Base-by-base conservation (phyloP, 2,113 vertebrate genomes). In the Chaetorhynchus papuensis region DNA sequence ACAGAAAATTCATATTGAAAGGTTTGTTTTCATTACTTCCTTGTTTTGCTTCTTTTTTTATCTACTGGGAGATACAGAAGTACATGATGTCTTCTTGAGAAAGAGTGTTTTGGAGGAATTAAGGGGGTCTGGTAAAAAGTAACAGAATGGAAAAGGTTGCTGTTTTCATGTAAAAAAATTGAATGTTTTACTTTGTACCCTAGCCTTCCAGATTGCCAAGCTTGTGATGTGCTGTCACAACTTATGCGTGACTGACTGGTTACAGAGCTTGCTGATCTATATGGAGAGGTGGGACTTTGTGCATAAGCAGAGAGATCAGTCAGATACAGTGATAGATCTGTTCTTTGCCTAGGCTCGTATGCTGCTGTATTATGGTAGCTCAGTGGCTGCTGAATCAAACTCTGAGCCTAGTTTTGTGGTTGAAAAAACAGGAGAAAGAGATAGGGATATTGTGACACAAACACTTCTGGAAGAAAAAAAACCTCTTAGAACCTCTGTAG, bases 231-330 rank as follows among this genome's bases (percentile, higher is more conserved):
- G 78, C 94, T 97, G 97, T 97, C 96, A 98, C 97, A 98, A 97
- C 93, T 97, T 97, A 93, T 68, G 96, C 2, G 12, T 97, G 96
- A 98, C 94, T 98, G 97, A 96, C 94, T 97, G 95, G 96, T 95
- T 97, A 95, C 94, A 95, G 94, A 96, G 97, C 79, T 86, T 68
- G 95, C 97, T 97, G 96, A 97, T 98, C 97, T 98, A 97, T 97
- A 97, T 87, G 96, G 96, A 98, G 96, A 97, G 96, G 98, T 98
- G 97, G 98, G 97, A 98, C 98, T 98, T 98, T 98, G 94, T 97
- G 97, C 94, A 98, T 97, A 97, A 98, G 96, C 89, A 97, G 96
- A 97, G 95, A 98, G 97, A 98, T 98, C 97, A 98, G 94, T 98
- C 97, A 98, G 97, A 97, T 97, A 96, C 2, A 95, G 96, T 95